Percentiles rank a stretch among this genome's conserved stretches.
phyloP scores from a whole-genome alignment of 2,797 vertebrate genomes.

The Premnoplex brunnescens region DNA sequence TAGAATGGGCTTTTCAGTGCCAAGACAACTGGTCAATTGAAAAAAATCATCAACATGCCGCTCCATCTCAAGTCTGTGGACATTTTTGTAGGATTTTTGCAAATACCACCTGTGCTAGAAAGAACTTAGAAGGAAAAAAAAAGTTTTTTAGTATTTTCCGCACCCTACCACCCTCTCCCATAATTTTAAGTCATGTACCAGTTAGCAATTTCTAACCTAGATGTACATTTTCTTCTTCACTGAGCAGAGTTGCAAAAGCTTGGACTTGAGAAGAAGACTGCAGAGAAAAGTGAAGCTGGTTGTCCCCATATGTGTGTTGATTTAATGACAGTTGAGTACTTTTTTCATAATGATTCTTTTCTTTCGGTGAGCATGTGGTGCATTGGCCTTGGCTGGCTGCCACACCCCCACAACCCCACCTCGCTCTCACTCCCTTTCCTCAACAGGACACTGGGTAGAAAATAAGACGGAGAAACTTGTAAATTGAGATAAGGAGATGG shows the following conservation, averaged over 20 bases:
- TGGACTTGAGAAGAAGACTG: background rate
- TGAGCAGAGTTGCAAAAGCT: background rate
- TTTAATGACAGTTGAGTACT: background rate
- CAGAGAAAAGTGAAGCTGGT: background rate
- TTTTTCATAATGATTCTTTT: background rate
- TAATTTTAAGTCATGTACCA: background rate
- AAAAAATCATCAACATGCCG: background rate
- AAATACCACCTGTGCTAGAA: background rate
- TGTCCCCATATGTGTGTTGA: background rate
- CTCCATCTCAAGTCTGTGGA: background rate
- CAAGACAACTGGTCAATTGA: background rate
- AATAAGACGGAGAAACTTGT: background rate
- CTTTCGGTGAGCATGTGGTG: background rate
- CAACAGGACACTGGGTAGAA: background rate
- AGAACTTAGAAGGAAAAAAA: background rate
- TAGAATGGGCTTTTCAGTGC: background rate
- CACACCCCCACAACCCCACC: rapidly evolving
- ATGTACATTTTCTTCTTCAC: background rate
- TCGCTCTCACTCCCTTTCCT: background rate
- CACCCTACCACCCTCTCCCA: background rate
- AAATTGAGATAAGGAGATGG: background rate
- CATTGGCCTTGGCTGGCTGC: background rate
- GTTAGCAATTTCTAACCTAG: background rate
- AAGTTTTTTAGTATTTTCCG: background rate
- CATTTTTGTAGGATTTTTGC: background rate